Evolutionary conservation across 2,797 vertebrate species (phyloP), one percentile per base, ranked within the genome.

Genomic region (Etheostoma perlongum): DNA sequence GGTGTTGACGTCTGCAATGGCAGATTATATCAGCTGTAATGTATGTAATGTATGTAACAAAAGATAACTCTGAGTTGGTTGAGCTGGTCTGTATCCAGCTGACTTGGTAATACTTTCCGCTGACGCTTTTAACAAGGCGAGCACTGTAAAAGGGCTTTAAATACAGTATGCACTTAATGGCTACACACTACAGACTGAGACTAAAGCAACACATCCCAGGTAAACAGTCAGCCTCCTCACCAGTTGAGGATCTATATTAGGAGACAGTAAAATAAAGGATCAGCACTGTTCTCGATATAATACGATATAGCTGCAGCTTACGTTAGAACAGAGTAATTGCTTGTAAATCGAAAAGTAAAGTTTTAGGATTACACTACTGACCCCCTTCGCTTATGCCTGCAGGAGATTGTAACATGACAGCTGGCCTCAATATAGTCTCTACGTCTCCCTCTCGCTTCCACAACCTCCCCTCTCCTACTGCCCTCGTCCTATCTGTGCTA

Each of bases 291-390:
- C 23, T 18, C 13, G 2, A 21, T 49, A 14, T 33, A 15, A 49
- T 5, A 33, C 16, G 4, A 57, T 11, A 55, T 7, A 53, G 46
- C 14, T 60, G 46, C 14, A 16, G 48, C 21, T 30, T 33, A 16
- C 8, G 5, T 46, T 10, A 49, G 6, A 52, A 47, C 0, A 52
- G 2, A 51, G 21, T 8, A 69, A 48, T 5, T 18, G 16, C 14
- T 13, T 36, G 21, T 72, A 57, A 66, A 75, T 67, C 14, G 14
- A 68, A 69, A 60, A 72, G 51, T 57, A 33, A 79, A 21, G 44
- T 81, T 81, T 73, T 55, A 42, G 59, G 59, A 78, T 74, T 57
- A 78, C 65, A 73, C 66, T 33, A 70, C 30, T 74, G 76, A 82
- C 71, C 65, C 51, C 76, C 59, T 68, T 78, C 59, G 51, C 53